Evolutionary conservation across 2,113 vertebrate genomes (phyloP).

Genomic region (Lagopus leucura): DNA sequence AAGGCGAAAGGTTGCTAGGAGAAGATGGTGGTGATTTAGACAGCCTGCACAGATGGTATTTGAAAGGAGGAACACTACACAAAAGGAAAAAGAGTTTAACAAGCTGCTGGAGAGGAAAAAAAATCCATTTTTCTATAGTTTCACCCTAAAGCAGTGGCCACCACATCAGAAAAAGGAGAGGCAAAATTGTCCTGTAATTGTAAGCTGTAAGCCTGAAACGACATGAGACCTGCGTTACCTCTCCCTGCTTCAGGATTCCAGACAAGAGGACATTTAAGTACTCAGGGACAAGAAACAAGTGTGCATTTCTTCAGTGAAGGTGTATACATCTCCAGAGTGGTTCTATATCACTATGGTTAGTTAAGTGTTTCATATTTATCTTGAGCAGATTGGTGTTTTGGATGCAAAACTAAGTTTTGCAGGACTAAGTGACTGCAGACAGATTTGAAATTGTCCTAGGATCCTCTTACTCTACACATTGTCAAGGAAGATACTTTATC

Average conservation of each 20-base stretch:
- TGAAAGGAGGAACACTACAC: constrained; percentile 5
- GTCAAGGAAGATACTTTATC: not conserved
- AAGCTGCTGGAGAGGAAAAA: not conserved
- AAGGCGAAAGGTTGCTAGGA: constrained; percentile 55
- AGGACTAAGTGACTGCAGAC: not conserved
- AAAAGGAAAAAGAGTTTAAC: not conserved
- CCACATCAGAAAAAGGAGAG: not conserved
- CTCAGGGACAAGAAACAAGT: not conserved
- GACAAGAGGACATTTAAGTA: not conserved
- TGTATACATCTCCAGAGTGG: not conserved
- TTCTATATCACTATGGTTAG: not conserved
- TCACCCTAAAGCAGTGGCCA: not conserved
- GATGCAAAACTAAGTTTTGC: not conserved
- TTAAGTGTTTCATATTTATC: not conserved
- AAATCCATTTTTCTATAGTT: not conserved
- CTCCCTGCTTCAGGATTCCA: not conserved
- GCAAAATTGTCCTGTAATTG: not conserved
- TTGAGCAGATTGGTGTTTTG: not conserved
- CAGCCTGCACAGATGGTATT: not conserved
- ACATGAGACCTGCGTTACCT: not conserved
- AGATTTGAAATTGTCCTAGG: not conserved
- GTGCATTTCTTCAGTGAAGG: not conserved
- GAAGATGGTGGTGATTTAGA: constrained; percentile 32
- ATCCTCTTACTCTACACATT: not conserved
- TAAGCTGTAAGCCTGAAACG: not conserved